Percentiles rank a stretch among this genome's conserved stretches.
Conservation (phyloP, 64 coral and sea anemone species). For the Orbicella faveolata region DNA sequence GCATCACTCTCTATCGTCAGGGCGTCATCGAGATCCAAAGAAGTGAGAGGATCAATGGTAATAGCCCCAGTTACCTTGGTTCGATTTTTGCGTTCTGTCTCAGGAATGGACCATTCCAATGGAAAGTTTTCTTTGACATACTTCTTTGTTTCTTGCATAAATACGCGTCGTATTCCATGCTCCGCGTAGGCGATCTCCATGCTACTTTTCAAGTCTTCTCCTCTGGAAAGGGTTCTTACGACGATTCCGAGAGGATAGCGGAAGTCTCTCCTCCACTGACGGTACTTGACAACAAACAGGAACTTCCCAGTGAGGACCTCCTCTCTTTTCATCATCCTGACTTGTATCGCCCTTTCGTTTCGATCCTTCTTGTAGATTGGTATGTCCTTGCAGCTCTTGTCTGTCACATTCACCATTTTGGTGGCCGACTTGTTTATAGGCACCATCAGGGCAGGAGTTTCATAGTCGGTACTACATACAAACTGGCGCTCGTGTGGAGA, state of each 20-base stretch:
- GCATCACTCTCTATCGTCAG: slow-evolving; percentile 45
- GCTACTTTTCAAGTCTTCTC: slow-evolving; percentile 43
- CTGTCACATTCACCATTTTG: slow-evolving; percentile 68
- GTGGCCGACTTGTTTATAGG: slow-evolving; percentile 86
- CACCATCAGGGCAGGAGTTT: slow-evolving; percentile 65
- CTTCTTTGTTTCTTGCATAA: slow-evolving; percentile 36
- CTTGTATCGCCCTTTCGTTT: not conserved
- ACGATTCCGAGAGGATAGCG: slow-evolving; percentile 52
- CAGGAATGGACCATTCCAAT: slow-evolving; percentile 48
- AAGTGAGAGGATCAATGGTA: slow-evolving; percentile 76
- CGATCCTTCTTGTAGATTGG: slow-evolving; percentile 50
- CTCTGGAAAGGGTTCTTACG: slow-evolving; percentile 35
- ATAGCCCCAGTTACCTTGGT: slow-evolving; percentile 38
- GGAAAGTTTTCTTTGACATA: slow-evolving; percentile 24
- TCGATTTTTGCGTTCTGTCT: slow-evolving; percentile 34
- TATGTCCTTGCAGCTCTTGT: slow-evolving; percentile 39
- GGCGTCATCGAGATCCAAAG: slow-evolving; percentile 86
- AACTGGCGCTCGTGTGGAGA: slow-evolving; percentile 80
- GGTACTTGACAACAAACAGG: slow-evolving; percentile 71
- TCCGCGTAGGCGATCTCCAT: slow-evolving; percentile 68
- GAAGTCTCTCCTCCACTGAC: slow-evolving; percentile 68
- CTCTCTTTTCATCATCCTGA: slow-evolving; percentile 46
- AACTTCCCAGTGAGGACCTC: slow-evolving; percentile 59
- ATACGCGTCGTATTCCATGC: slow-evolving; percentile 39
- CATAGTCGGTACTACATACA: slow-evolving; percentile 66